Evolutionary conservation across 2,113 vertebrate species (phyloP).

Genomic region (Aphyosemion australe): DNA sequence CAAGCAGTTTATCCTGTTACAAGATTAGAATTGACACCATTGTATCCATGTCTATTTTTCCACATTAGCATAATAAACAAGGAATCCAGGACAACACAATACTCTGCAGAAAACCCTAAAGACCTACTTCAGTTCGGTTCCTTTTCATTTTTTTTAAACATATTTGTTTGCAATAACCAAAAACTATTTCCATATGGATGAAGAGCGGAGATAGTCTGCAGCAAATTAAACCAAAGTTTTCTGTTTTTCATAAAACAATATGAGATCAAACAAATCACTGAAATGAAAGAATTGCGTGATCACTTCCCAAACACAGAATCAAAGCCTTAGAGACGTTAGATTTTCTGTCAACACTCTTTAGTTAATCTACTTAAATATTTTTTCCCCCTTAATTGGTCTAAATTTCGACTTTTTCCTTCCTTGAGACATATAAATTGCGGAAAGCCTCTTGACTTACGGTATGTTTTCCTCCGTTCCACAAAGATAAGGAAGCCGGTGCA

Average conservation of each 20-base stretch:
- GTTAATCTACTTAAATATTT: too few species aligned
- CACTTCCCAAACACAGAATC: too few species aligned
- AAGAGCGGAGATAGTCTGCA: background rate
- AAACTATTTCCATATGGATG: background rate
- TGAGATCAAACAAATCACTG: background rate
- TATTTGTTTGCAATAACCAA: background rate
- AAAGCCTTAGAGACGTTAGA: background rate
- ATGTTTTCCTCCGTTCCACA: slow-evolving; percentile 44
- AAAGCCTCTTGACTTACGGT: slow-evolving; percentile 41
- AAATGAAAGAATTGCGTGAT: background rate
- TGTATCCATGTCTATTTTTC: too few species aligned
- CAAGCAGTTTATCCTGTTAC: too few species aligned
- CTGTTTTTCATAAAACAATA: background rate
- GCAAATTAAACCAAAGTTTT: background rate
- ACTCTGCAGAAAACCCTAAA: too few species aligned
- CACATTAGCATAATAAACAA: too few species aligned
- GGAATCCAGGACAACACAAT: too few species aligned
- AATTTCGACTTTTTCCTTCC: slow-evolving; percentile 2
- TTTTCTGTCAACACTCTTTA: background rate
- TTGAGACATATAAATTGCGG: slow-evolving; percentile 30
- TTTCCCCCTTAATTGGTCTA: too few species aligned
- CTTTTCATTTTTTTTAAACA: background rate
- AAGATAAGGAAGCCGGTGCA: slow-evolving; percentile 39
- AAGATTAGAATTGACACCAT: too few species aligned
- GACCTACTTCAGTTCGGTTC: too few species aligned